Conservation (phyloP, 2,113 vertebrate species). For the Australoheros scitulus region DNA sequence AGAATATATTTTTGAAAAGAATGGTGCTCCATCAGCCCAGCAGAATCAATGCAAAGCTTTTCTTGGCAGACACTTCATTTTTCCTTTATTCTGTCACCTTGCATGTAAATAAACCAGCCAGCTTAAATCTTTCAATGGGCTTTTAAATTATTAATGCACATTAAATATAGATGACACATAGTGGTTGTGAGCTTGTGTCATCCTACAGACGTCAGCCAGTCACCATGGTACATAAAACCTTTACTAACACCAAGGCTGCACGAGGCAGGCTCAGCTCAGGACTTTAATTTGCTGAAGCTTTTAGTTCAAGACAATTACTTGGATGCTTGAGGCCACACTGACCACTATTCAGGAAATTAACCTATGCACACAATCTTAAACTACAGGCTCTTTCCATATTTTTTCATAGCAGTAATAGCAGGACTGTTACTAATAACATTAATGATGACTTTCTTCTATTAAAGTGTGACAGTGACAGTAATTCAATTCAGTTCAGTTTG, state of each 20-base stretch:
- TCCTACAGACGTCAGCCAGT: background rate
- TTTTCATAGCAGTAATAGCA: background rate
- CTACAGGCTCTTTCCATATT: background rate
- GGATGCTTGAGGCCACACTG: background rate
- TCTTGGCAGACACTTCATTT: background rate
- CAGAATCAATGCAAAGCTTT: background rate
- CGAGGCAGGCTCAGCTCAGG: background rate
- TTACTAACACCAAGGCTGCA: background rate
- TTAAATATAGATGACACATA: conserved; percentile 60
- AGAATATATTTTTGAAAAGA: no score
- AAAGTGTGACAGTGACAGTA: background rate
- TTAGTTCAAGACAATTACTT: background rate
- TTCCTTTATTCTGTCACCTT: background rate
- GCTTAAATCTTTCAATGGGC: conserved; percentile 55
- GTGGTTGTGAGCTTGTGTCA: conserved; percentile 3
- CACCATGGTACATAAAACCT: conserved; percentile 5
- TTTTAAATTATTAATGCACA: conserved; percentile 64
- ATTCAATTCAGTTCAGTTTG: background rate
- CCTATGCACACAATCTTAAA: background rate
- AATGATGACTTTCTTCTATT: background rate
- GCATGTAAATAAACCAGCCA: background rate
- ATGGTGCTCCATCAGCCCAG: background rate
- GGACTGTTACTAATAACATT: background rate
- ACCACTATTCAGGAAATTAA: background rate
- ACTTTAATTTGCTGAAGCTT: background rate